Evolutionary conservation across 92 coral and sea anemone species (phyloP), one percentile per base, ranked within the genome.

Genomic region (Micromussa lordhowensis): DNA sequence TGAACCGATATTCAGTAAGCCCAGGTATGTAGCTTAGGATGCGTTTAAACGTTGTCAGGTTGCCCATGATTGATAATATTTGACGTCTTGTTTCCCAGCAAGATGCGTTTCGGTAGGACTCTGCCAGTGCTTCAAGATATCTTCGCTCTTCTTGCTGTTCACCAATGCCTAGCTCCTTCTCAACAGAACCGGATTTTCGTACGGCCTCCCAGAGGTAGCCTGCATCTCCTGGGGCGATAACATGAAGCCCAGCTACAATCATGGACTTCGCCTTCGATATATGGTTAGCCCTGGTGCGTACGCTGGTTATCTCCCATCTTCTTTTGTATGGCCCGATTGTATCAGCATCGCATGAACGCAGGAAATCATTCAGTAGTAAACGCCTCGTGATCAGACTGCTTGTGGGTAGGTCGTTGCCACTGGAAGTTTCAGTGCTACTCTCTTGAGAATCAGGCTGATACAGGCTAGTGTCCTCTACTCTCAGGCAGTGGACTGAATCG

Each of bases 121-220:
- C 93, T n/a, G 86, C 88, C 53, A 91, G 76, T 17, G 84, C 57
- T 21, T 58, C 5, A 4, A 48, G 53, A 10, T 48, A 48, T 48
- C 10, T 48, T 10, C 4, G 91, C 91, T 91, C 94, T 28, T 86
- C 92, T 38, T 68, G 74, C 68, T 36, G 84, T 72, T 91, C 88
- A 3, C 73, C 82, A 16, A 80, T 51, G 5, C 86, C 85, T 2
- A 91, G 86, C 49, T 77, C 85, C 85, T 82, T 87, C 66, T 87
- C 88, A 17, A 91, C 91, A 1, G 59, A 28, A 34, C 85, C 80
- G 12, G 91, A 77, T 18, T 63, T 58, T 82, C 64, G 61, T 10
- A 91, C 75, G 59, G 94, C 94, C 85, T 91, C 87, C 94, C 91
- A 91, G 54, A 91, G 83, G 24, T 79, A 68, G 71, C 86, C 86